phyloP scores from a whole-genome alignment of 92 coral and sea anemone species.

The Meandrina meandrites region DNA sequence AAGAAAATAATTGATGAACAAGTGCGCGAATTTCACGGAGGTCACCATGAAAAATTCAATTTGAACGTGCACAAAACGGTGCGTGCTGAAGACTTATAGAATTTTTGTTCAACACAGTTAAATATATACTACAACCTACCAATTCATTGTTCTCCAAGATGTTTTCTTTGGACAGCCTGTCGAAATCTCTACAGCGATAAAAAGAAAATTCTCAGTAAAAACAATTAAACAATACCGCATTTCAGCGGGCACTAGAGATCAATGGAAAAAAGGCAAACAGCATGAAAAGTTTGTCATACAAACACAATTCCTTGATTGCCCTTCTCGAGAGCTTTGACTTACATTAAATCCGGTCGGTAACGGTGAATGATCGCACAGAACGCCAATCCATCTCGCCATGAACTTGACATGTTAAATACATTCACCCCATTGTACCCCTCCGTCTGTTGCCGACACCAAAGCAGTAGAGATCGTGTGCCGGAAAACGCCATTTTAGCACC shows the following conservation, averaged over 20 bases:
- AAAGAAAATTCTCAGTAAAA: background rate
- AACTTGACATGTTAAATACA: slow-evolving; percentile 76
- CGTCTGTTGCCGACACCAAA: slow-evolving; percentile 90
- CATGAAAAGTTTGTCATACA: slow-evolving; percentile 19
- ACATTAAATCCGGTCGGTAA: slow-evolving; percentile 87
- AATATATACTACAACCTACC: slow-evolving; percentile 46
- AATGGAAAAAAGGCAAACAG: slow-evolving; percentile 18
- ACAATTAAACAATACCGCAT: slow-evolving; percentile 19
- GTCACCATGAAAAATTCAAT: slow-evolving; percentile 26
- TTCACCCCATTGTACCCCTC: slow-evolving; percentile 79
- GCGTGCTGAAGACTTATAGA: background rate
- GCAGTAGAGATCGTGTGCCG: slow-evolving; percentile 74
- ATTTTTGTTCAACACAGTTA: background rate
- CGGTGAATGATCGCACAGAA: slow-evolving; percentile 89
- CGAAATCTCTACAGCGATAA: slow-evolving; percentile 78
- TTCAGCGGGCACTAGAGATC: slow-evolving; percentile 28
- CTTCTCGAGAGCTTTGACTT: slow-evolving; percentile 29
- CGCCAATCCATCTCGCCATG: slow-evolving; percentile 93
- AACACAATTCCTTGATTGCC: background rate
- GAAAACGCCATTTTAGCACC: slow-evolving; percentile 47
- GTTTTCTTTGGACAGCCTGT: slow-evolving; percentile 84
- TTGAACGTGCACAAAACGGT: background rate
- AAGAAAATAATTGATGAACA: slow-evolving; percentile 26
- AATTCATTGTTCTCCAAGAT: slow-evolving; percentile 78
- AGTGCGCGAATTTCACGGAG: slow-evolving; percentile 14